Evolutionary conservation across 2,113 vertebrate species (phyloP).

Genomic region (Saccopteryx leptura): DNA sequence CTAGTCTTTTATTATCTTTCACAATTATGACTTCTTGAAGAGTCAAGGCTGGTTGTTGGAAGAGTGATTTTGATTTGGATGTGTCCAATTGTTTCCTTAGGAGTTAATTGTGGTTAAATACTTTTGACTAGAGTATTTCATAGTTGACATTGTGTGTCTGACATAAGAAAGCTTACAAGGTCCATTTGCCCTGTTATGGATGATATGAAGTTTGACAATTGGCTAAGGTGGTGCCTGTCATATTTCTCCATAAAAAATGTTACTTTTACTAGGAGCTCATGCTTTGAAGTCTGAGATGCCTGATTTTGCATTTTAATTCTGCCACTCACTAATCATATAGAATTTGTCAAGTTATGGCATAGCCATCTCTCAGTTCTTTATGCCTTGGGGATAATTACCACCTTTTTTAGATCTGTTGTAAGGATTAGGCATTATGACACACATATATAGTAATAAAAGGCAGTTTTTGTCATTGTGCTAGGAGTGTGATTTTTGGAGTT

Average conservation of each 20-base stretch:
- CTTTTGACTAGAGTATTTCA: not conserved
- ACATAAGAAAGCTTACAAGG: not conserved
- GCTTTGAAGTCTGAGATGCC: not conserved
- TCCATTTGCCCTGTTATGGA: not conserved
- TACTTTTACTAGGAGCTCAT: not conserved
- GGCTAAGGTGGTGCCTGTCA: not conserved
- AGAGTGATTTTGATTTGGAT: not conserved
- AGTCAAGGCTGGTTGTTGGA: not conserved
- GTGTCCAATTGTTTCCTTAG: not conserved
- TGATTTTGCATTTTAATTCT: not conserved
- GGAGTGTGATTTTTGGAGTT: not conserved
- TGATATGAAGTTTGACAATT: slow-evolving; percentile 7
- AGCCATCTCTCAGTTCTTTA: not conserved
- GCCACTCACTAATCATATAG: not conserved
- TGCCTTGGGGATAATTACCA: not conserved
- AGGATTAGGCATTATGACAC: not conserved
- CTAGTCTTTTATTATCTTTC: slow-evolving; percentile 31
- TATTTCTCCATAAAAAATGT: not conserved
- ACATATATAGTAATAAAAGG: not conserved
- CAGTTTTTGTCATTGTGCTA: not conserved
- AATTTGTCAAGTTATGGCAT: not conserved
- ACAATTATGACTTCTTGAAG: not conserved
- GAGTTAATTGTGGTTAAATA: not conserved
- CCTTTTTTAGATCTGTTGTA: not conserved
- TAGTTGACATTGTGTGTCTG: not conserved